Conservation (phyloP, 2,888 invertebrate genomes). For the Torymus aiolomorphi region DNA sequence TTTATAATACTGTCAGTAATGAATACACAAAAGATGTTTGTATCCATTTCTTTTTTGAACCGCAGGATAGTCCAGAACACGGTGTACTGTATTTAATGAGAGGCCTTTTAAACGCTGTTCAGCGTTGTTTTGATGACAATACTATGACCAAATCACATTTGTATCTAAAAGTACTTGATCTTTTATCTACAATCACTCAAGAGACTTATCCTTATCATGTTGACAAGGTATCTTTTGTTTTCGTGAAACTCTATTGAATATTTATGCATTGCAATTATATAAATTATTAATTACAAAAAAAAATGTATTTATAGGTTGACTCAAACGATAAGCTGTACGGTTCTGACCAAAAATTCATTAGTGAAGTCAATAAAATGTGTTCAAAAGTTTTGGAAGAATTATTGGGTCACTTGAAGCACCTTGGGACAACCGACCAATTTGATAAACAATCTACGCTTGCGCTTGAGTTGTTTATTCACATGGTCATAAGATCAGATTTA, state of each 20-base stretch:
- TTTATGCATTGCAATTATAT: constrained; percentile 19
- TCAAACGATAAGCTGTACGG: constrained; percentile 96
- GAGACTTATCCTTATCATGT: constrained; percentile 91
- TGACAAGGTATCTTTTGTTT: constrained; percentile 76
- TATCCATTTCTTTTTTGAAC: constrained; percentile 53
- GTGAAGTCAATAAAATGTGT: constrained; percentile 86
- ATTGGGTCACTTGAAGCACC: constrained; percentile 83
- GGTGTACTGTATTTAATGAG: constrained; percentile 89
- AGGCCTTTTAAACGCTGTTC: constrained; percentile 88
- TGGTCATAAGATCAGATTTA: constrained; percentile 82
- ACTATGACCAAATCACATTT: constrained; percentile 82
- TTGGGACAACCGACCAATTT: constrained; percentile 79
- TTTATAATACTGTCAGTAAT: neutral
- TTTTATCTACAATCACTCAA: constrained; percentile 87
- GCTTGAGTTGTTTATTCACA: constrained; percentile 84
- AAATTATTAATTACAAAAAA: constrained; percentile 36
- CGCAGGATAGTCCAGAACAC: constrained; percentile 91
- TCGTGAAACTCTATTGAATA: neutral
- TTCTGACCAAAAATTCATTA: constrained; percentile 89
- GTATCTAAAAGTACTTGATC: constrained; percentile 86
- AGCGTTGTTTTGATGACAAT: constrained; percentile 83
- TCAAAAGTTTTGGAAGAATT: constrained; percentile 87
- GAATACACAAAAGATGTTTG: neutral
- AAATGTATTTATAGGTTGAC: constrained; percentile 81
- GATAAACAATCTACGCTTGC: constrained; percentile 85